Evolutionary conservation across 2,888 invertebrate genomes (phyloP), one percentile per base, ranked within the genome.

Genomic region (Oegoconia quadripuncta): DNA sequence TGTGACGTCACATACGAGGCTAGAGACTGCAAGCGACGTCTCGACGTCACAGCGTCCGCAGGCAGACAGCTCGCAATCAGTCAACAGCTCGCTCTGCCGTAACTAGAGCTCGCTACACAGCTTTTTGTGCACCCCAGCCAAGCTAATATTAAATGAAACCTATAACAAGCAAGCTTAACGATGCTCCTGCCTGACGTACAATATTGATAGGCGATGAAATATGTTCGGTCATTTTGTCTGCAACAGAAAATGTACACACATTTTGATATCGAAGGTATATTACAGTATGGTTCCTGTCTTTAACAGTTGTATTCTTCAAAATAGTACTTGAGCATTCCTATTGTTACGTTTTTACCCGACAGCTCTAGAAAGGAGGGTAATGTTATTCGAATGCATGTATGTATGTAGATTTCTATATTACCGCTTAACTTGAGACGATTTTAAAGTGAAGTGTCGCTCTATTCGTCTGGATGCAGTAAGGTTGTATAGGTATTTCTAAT

Each of bases 171-270:
- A 35, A 49, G 48, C 50, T 41, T 55, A 51, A 54, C 58, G 61
- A 62, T 57, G 52, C 59, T 37, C 55, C 52, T 59, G 56, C 52
- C 57, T 45, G 57, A 44, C 39, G 55, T 56, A 34, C 35, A 46
- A 50, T 52, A 52, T 52, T 50, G 48, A 73, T 72, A 64, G 65
- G 52, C 51, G 43, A 52, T 63, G 63, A 60, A 66, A 63, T 57
- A 62, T 62, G 58, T 59, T 64, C 46, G 55, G 57, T 67, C 71
- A 69, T 68, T 66, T 64, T 59, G 57, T 66, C 66, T 68, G 65
- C 64, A 62, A 46, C 50, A 60, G 62, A 61, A 62, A 59, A 59
- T 62, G 59, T 55, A 26, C 12, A 48, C 48, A 48, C 56, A 59
- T 64, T 64, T 64, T 66, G 65, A 64, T n/a, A 50, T 46, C 42